Evolutionary conservation across 1,140 invertebrate genomes (phyloP), one percentile per base, ranked within the genome.

Genomic region (Papilio dardanus): DNA sequence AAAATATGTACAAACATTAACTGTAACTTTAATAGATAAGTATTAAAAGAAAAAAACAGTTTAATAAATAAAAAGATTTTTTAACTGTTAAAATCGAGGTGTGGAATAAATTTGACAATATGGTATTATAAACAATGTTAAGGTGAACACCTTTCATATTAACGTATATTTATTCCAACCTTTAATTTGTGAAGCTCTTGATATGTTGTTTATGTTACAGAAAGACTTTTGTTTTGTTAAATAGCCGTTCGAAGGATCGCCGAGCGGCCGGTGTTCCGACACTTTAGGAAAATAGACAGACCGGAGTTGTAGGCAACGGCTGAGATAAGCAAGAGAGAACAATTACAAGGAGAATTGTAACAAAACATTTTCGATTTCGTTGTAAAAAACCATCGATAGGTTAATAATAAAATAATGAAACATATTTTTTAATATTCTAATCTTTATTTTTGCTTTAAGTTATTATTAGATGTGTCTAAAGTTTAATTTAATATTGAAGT

Each of bases 231-330:
- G 85, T 91, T 90, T 84, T 91, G 85, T 89, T 84, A 87, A 88
- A 88, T 85, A 90, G 83, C 83, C 86, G 76, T 82, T 58, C 71
- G 83, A 78, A 77, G 78, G 82, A 81, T 81, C 77, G 74, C 74
- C 81, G 76, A 82, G 79, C 80, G 79, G 84, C 78, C 77, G 82
- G 78, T 77, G 82, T 77, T 84, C 86, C 77, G 87, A 86, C 85
- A 83, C 83, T 81, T 85, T 86, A 84, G 86, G 85, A 89, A 91
- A 91, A 91, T 91, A 91, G 88, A 91, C 89, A 89, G 81, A 82
- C 79, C 80, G 77, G 79, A 80, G 79, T 82, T 87, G 79, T 82
- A 83, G 76, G 71, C 81, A 75, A 65, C 77, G 81, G 79, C 79
- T 69, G 67, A 73, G 21, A 66, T 80, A 87, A 87, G 81, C 84